phyloP scores from a whole-genome alignment of 2,797 vertebrate species.

The Dicrostonyx torquatus region DNA sequence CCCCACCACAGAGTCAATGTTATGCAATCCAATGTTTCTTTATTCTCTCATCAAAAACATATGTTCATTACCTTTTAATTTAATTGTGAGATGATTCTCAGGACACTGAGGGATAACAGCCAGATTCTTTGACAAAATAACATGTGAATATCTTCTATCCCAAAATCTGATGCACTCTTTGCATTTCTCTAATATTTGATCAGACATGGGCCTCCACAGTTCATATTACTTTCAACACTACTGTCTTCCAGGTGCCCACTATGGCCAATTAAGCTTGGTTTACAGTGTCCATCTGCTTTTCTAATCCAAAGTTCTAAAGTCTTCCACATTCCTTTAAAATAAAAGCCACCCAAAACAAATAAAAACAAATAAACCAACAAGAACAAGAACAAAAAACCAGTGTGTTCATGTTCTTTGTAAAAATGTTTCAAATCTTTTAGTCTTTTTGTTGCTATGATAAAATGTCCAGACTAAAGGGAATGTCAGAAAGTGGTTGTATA shows the following conservation, averaged over 20 bases:
- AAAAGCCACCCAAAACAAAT: background rate
- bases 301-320: background rate
- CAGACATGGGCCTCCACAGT: background rate
- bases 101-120: background rate
- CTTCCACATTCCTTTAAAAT: background rate
- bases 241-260: background rate
- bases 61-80: background rate
- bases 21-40: background rate
- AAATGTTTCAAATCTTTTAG: background rate
- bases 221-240: background rate
- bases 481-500: background rate
- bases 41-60: background rate
- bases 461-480: background rate
- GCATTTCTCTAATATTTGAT: background rate
- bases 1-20: background rate
- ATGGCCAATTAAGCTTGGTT: background rate
- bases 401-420: background rate
- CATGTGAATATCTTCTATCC: no score
- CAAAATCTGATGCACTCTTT: background rate
- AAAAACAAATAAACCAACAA: background rate
- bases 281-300: no score
- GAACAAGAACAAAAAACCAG: background rate
- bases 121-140: background rate
- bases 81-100: background rate
- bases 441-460: background rate